Evolutionary conservation across 2,888 invertebrate species (phyloP).

Genomic region (Pseudoips prasinana): DNA sequence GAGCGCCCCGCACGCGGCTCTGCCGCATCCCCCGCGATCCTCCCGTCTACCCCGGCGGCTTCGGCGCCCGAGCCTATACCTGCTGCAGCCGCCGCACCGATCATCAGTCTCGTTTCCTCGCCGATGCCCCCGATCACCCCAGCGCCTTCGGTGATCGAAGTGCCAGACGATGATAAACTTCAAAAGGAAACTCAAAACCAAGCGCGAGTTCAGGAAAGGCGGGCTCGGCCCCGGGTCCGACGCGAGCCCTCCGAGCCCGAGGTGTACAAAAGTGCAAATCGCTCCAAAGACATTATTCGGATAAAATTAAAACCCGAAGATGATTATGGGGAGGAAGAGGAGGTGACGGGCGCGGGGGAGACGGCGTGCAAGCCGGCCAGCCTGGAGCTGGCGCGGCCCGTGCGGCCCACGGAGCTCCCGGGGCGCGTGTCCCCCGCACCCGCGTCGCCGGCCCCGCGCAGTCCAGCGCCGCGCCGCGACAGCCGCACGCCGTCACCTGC

Average conservation of each 20-base stretch:
- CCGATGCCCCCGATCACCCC: slow-evolving; percentile 9
- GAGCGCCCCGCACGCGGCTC: slow-evolving; percentile 34
- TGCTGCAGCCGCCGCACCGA: slow-evolving; percentile 5
- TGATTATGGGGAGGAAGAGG: slow-evolving; percentile 83
- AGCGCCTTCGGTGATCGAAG: slow-evolving; percentile 4
- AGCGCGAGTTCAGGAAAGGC: slow-evolving; percentile 54
- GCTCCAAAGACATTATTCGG: slow-evolving; percentile 74
- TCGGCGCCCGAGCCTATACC: slow-evolving; percentile 16
- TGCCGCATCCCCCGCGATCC: slow-evolving; percentile 17
- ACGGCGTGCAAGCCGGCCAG: slow-evolving; percentile 81
- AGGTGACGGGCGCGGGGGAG: slow-evolving; percentile 42
- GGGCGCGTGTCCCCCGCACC: slow-evolving; percentile 23
- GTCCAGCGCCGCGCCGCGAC: slow-evolving; percentile 29
- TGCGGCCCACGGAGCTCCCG: slow-evolving; percentile 56
- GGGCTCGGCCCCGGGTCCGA: slow-evolving; percentile 51
- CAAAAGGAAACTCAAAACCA: slow-evolving; percentile 57
- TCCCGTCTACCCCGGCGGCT: slow-evolving; percentile 25
- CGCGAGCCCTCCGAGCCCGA: slow-evolving; percentile 62
- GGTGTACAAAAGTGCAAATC: slow-evolving; percentile 54
- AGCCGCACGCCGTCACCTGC: slow-evolving; percentile 86
- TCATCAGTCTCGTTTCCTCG: not conserved
- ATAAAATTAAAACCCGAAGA: slow-evolving; percentile 89
- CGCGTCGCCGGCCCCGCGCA: slow-evolving; percentile 24
- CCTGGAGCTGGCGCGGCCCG: slow-evolving; percentile 69
- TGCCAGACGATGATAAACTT: slow-evolving; percentile 49